Percentiles rank a stretch among this genome's conserved stretches.
Evolutionary conservation across 2,113 vertebrate species (phyloP).

Genomic region (Misgurnus mizolepis): DNA sequence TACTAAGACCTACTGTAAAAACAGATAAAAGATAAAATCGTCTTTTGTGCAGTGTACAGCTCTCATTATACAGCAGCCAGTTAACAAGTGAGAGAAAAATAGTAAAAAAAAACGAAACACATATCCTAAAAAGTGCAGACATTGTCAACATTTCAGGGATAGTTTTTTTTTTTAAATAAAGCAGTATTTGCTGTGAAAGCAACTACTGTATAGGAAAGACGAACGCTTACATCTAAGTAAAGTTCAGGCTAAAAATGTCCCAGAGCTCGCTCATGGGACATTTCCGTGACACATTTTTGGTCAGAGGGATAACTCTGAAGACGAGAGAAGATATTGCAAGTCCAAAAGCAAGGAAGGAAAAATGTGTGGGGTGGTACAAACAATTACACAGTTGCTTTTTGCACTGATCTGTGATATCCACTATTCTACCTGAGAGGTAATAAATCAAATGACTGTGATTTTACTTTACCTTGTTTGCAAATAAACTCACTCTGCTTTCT

Average conservation of each 20-base stretch:
- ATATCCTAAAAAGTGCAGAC: background rate
- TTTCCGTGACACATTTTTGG: conserved; percentile 21
- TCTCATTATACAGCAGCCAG: background rate
- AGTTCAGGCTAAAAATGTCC: conserved; percentile 8
- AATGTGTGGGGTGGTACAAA: background rate
- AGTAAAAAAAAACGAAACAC: background rate
- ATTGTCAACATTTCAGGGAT: too few relatives aligned
- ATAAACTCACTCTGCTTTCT: background rate
- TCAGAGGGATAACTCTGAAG: conserved; percentile 4
- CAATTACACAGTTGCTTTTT: background rate
- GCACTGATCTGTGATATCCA: conserved; percentile 1
- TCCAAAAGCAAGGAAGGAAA: background rate
- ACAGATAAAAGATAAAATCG: background rate
- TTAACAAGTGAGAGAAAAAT: background rate
- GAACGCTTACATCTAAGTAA: conserved; percentile 21
- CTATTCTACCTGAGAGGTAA: background rate
- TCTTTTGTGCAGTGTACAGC: background rate
- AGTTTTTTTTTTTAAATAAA: background rate
- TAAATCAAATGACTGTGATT: background rate
- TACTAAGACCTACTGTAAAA: background rate
- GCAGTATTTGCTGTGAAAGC: background rate
- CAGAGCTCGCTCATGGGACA: conserved; percentile 16
- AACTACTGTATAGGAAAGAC: background rate
- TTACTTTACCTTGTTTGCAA: conserved; percentile 16
- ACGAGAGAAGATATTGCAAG: background rate